Base-by-base conservation (phyloP, 2,888 invertebrate genomes). In the Drosophila lutescens region DNA sequence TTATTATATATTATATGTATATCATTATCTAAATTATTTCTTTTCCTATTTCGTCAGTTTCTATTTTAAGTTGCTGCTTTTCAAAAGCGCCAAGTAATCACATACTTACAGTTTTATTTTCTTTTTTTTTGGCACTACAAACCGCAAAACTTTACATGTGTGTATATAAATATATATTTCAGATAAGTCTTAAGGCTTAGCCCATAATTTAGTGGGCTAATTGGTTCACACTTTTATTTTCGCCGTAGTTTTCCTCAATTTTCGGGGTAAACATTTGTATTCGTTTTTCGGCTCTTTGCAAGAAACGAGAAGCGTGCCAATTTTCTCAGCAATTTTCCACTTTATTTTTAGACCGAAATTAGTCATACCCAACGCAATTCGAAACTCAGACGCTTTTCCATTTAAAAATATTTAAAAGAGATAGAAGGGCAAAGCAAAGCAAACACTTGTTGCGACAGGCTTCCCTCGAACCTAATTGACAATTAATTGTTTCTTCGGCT, bases 311-410 rank as follows among this genome's bases (percentile, higher is more conserved):
- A 88, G 83, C 83, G 83, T 83, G 83, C 83, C 83, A 83, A 83
- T 78, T 83, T 85, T 87, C 80, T 87, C 75, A 77, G 77, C 87
- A 81, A 70, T 74, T 67, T 78, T 86, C 72, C 65, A 68, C 32
- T 60, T 65, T 83, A 88, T 83, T 88, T 88, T 80, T 84, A 86
- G 74, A 51, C 32, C 46, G 44, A 76, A 84, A 84, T 88, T 86
- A 84, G 79, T 84, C 83, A 84, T 81, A 46, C 53, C 13, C 43
- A 46, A 59, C 20, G 65, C 69, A 68, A 71, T 70, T 60, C 47
- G 53, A 69, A 44, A 30, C 38, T 53, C 17, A 30, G 56, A 56
- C 55, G 36, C 41, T 63, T 62, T 57, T 71, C 65, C 51, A 56
- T 41, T 51, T 50, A 41, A 63, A 69, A 47, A 30, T 43, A 70